Percentiles rank a stretch among this genome's conserved stretches.
Evolutionary conservation across 1,140 invertebrate genomes (phyloP).

Genomic region (Hestina assimilis): DNA sequence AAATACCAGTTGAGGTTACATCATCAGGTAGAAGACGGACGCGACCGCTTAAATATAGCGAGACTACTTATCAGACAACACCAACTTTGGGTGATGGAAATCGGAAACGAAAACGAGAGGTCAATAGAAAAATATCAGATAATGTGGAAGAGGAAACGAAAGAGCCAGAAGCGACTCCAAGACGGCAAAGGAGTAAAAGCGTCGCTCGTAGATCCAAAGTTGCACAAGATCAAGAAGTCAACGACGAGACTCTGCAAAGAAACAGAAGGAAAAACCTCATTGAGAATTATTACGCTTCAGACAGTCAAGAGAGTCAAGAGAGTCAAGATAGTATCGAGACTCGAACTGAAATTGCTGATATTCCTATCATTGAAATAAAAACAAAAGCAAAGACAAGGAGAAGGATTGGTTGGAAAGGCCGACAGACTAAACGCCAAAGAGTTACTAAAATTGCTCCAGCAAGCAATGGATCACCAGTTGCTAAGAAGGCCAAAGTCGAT

Average conservation of each 20-base stretch:
- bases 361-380: constrained; percentile 44
- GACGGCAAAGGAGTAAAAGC: constrained; percentile 69
- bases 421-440: constrained; percentile 48
- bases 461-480: constrained; percentile 40
- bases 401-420: constrained; percentile 58
- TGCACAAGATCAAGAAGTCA: constrained; percentile 63
- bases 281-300: constrained; percentile 54
- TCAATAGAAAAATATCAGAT: constrained; percentile 60
- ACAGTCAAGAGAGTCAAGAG: constrained; percentile 73
- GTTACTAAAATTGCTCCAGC: constrained; percentile 34
- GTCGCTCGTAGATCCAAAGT: constrained; percentile 62
- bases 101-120: constrained; percentile 64
- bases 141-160: constrained; percentile 52
- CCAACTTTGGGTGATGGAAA: constrained; percentile 43
- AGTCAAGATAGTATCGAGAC: constrained; percentile 48
- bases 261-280: constrained; percentile 53
- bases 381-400: constrained; percentile 68
- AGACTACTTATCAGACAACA: constrained; percentile 78
- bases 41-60: constrained; percentile 80
- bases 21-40: constrained; percentile 80
- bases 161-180: constrained; percentile 42
- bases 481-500: constrained; percentile 56
- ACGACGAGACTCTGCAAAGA: constrained; percentile 51
- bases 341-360: constrained; percentile 38
- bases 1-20: constrained; percentile 74